Evolutionary conservation across 2,797 vertebrate species (phyloP).

Genomic region (Tokudaia muenninki): DNA sequence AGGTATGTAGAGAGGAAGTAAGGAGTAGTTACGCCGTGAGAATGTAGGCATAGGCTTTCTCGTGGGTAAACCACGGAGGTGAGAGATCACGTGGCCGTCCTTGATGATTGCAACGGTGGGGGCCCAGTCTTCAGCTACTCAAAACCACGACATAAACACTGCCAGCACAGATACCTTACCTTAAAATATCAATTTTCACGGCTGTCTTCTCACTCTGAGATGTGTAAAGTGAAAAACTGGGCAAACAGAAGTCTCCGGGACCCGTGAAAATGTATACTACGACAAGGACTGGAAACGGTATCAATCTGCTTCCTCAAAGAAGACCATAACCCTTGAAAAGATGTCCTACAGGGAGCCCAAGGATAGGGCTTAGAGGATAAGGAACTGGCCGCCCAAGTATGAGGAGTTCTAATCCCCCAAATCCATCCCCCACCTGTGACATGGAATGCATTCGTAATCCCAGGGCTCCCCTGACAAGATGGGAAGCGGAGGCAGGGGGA

Average conservation of each 20-base stretch:
- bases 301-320: not conserved
- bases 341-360: not conserved
- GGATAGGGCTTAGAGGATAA: not conserved
- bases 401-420: not conserved
- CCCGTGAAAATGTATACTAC: not conserved
- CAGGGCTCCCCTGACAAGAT: not conserved
- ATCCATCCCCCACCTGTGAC: too few relatives aligned
- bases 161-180: not conserved
- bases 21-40: accelerated
- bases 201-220: not conserved
- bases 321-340: not conserved
- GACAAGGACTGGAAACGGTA: not conserved
- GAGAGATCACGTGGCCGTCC: not conserved
- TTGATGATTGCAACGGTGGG: not conserved
- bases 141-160: not conserved
- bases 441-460: not conserved
- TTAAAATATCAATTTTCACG: not conserved
- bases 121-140: not conserved
- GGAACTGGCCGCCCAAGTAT: not conserved
- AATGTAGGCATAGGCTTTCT: not conserved
- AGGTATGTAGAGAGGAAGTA: too few relatives aligned
- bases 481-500: not conserved
- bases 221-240: conserved; percentile 6
- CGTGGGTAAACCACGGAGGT: not conserved
- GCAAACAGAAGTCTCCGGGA: not conserved